Conservation (phyloP, 2,888 invertebrate genomes). For the Diloba caeruleocephala region DNA sequence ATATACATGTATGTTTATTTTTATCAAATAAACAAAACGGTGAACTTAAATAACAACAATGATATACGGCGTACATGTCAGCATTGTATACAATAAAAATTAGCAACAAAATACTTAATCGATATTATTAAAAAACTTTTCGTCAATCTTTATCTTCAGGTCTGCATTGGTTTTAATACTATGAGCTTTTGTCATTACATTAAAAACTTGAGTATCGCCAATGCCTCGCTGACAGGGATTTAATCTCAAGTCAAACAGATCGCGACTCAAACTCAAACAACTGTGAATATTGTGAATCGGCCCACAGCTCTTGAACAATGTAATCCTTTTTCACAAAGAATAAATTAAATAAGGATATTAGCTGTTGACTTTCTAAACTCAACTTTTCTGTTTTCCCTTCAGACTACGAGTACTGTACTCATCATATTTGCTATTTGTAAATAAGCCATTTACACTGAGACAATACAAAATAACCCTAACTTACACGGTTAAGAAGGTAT, state of each 20-base stretch:
- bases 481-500: slow-evolving; percentile 1
- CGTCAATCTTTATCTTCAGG: slow-evolving; percentile 9
- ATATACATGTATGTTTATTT: no score
- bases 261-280: slow-evolving; percentile 66
- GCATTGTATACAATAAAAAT: neutral
- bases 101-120: neutral
- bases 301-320: slow-evolving; percentile 30
- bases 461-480: neutral
- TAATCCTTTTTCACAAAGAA: slow-evolving; percentile 54
- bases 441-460: neutral
- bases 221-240: slow-evolving; percentile 33
- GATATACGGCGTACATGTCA: no score
- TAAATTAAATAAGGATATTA: slow-evolving; percentile 41
- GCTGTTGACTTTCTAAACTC: slow-evolving; percentile 22
- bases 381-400: neutral
- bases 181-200: slow-evolving; percentile 29
- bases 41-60: no score
- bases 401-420: neutral
- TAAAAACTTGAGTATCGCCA: slow-evolving; percentile 20
- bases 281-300: slow-evolving; percentile 44
- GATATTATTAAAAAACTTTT: slow-evolving; percentile 37
- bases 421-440: slow-evolving; percentile 6
- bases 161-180: slow-evolving; percentile 27
- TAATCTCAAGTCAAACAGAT: slow-evolving; percentile 63
- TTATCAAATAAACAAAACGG: no score